Percentiles rank a stretch among this genome's conserved stretches.
Conservation (phyloP, 1,140 invertebrate species). For the Phortica variegata region DNA sequence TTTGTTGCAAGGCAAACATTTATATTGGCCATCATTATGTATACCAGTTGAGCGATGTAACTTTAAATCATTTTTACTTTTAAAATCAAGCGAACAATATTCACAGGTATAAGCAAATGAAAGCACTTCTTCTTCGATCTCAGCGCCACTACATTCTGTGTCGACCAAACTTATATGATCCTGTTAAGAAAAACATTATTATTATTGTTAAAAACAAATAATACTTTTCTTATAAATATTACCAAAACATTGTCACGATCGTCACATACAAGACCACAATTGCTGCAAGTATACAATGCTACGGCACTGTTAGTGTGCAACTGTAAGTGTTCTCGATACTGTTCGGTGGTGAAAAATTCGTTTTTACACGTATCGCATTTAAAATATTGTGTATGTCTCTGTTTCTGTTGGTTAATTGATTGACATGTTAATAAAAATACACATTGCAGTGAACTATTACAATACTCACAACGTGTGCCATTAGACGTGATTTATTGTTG, state of each 20-base stretch:
- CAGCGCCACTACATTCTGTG: conserved; percentile 17
- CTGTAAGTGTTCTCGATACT: conserved; percentile 25
- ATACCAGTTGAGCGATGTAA: conserved; percentile 33
- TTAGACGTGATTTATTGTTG: conserved; percentile 28
- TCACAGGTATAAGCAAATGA: conserved; percentile 38
- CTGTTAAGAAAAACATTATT: conserved; percentile 1
- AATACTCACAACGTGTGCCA: conserved; percentile 31
- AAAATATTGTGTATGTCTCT: conserved; percentile 23
- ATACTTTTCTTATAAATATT: background rate
- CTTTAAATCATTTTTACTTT: conserved; percentile 22
- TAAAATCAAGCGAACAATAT: conserved; percentile 38
- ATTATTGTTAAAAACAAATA: background rate
- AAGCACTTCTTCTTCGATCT: conserved; percentile 22
- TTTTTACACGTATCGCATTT: conserved; percentile 40
- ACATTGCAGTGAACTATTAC: background rate
- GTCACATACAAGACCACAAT: conserved; percentile 34
- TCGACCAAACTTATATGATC: conserved; percentile 12
- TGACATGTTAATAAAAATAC: background rate
- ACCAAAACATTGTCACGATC: conserved; percentile 19
- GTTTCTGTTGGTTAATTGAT: conserved; percentile 1
- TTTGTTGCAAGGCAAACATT: conserved; percentile 35
- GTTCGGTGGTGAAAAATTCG: conserved; percentile 20
- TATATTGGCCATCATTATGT: conserved; percentile 31
- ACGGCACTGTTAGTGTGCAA: conserved; percentile 33
- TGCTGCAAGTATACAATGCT: conserved; percentile 27